phyloP scores from a whole-genome alignment of 2,113 vertebrate species.

The Dolichotis patagonum region DNA sequence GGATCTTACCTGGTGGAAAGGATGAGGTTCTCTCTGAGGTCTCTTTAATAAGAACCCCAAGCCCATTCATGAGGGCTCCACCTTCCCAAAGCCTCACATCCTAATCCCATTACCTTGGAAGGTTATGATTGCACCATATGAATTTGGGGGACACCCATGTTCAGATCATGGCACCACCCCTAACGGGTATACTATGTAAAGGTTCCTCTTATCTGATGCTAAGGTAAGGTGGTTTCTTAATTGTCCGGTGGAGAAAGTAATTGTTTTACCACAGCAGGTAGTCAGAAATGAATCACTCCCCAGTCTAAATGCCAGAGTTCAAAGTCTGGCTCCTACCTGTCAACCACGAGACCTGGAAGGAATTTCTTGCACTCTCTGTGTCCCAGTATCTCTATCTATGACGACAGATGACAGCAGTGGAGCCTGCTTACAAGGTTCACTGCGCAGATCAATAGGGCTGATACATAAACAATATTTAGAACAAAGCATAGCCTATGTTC shows the following conservation, averaged over 20 bases:
- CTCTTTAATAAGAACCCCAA: neutral
- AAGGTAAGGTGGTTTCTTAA: neutral
- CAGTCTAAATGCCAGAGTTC: neutral
- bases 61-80: neutral
- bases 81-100: neutral
- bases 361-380: neutral
- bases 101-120: neutral
- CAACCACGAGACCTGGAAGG: neutral
- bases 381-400: neutral
- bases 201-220: neutral
- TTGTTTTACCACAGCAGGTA: neutral
- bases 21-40: neutral
- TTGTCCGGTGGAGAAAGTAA: neutral
- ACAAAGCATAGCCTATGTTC: neutral
- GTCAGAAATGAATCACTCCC: accelerated
- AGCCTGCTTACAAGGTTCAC: neutral
- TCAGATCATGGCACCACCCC: neutral
- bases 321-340: neutral
- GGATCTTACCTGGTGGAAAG: neutral
- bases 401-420: too few relatives aligned
- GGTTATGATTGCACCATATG: neutral
- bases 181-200: accelerated
- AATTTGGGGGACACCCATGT: neutral
- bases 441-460: neutral
- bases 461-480: neutral